Evolutionary conservation across 2,113 vertebrate genomes (phyloP).

Genomic region (Colinus virginianus): DNA sequence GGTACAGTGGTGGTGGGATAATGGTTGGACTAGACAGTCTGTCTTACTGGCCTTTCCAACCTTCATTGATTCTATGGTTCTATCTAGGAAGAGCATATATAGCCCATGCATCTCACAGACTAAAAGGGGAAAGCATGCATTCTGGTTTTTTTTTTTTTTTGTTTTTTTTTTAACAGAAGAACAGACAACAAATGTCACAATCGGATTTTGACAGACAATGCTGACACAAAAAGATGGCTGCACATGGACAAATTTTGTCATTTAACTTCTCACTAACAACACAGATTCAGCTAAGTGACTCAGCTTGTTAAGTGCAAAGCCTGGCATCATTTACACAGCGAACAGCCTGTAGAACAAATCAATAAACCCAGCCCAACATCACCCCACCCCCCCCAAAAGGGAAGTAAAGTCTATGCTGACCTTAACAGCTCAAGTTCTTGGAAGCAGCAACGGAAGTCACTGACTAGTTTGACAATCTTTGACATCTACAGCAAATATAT

Average conservation of each 20-base stretch:
- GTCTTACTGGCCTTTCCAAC: too few species aligned
- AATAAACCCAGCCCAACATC: background rate
- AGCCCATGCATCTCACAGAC: background rate
- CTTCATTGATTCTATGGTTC: too few species aligned
- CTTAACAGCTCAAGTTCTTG: background rate
- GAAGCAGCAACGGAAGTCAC: background rate
- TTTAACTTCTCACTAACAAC: background rate
- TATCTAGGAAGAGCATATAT: background rate
- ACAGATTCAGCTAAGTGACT: background rate
- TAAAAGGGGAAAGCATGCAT: background rate
- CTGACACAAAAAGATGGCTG: background rate
- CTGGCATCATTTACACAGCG: background rate
- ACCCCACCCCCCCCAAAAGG: background rate
- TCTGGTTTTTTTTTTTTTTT: background rate
- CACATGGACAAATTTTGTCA: background rate
- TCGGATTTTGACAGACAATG: background rate
- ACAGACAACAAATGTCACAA: background rate
- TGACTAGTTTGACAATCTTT: background rate
- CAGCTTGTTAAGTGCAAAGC: background rate
- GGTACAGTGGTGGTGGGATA: too few species aligned
- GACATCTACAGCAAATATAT: background rate
- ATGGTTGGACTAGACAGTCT: too few species aligned
- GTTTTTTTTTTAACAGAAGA: background rate
- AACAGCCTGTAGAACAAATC: background rate
- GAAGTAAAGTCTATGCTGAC: background rate